A percentile compares a stretch with the other conserved stretches of the same genome.
These are phyloP conservation scores for Silvanus unidentatus DNA, from an alignment of 2,888 invertebrate genomes.

Conservation along the genomic window DNA sequence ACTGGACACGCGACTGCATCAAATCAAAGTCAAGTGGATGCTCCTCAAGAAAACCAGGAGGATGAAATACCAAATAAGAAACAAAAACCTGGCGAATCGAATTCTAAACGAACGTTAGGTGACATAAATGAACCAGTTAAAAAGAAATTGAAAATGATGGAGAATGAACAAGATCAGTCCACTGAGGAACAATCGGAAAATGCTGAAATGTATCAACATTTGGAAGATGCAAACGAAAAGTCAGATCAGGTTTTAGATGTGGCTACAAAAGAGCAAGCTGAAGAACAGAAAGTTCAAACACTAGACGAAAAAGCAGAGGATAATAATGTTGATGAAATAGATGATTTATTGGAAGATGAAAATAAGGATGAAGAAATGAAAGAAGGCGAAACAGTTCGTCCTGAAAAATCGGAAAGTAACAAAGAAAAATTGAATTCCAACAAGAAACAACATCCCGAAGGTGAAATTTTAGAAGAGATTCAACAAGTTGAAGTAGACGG, in stretches of 20 bases:
- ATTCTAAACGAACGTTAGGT: slow-evolving; percentile 67
- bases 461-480: slow-evolving; percentile 38
- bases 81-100: slow-evolving; percentile 68
- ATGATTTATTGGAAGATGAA: slow-evolving; percentile 53
- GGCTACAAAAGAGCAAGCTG: slow-evolving; percentile 78
- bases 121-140: slow-evolving; percentile 58
- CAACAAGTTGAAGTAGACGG: slow-evolving; percentile 66
- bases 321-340: slow-evolving; percentile 43
- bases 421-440: slow-evolving; percentile 42
- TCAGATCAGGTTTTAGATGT: slow-evolving; percentile 68
- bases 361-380: slow-evolving; percentile 37
- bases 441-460: slow-evolving; percentile 45
- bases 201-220: slow-evolving; percentile 69
- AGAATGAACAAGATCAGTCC: slow-evolving; percentile 46
- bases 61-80: slow-evolving; percentile 52
- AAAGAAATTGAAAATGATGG: slow-evolving; percentile 56
- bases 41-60: slow-evolving; percentile 31
- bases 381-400: slow-evolving; percentile 35
- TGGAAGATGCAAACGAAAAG: slow-evolving; percentile 69
- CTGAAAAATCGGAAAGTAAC: slow-evolving; percentile 36
- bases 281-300: slow-evolving; percentile 50
- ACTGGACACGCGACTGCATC: slow-evolving; percentile 58
- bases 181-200: slow-evolving; percentile 43
- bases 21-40: slow-evolving; percentile 34
- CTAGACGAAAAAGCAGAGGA: slow-evolving; percentile 53